Evolutionary conservation across 2,797 vertebrate species (phyloP).

Genomic region (Chelonia mydas): DNA sequence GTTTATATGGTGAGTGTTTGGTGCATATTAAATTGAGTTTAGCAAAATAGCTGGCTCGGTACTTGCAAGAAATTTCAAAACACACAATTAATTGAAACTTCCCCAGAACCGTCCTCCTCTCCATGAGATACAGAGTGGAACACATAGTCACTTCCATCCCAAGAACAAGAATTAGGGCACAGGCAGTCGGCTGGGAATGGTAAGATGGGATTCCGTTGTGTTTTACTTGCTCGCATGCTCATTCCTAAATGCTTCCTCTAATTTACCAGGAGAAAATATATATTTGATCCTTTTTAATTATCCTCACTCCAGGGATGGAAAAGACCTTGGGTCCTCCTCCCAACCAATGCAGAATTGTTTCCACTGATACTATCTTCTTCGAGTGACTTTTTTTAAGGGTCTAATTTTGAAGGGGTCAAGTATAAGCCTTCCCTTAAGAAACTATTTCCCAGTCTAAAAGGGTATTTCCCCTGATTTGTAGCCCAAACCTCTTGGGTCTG

Average conservation of each 20-base stretch:
- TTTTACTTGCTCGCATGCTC: conserved; percentile 42
- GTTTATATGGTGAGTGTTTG: conserved; percentile 77
- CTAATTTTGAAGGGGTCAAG: conserved; percentile 30
- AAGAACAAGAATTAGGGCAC: conserved; percentile 28
- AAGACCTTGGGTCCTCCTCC: conserved; percentile 53
- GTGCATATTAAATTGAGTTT: conserved; percentile 76
- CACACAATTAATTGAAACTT: conserved; percentile 72
- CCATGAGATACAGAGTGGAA: neutral
- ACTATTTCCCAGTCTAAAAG: neutral
- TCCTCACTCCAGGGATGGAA: conserved; percentile 57
- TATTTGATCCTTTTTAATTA: conserved; percentile 45
- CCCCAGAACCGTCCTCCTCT: conserved; percentile 3
- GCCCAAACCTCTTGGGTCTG: neutral
- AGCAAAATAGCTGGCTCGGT: conserved; percentile 61
- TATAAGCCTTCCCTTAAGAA: neutral
- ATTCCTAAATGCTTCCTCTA: conserved; percentile 44
- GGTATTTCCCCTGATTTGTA: neutral
- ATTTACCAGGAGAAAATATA: conserved; percentile 57
- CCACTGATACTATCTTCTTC: conserved; percentile 23
- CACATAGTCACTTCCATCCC: neutral
- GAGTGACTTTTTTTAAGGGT: neutral
- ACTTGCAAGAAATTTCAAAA: conserved; percentile 72
- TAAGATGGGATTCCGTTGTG: neutral
- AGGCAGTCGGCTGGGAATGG: conserved; percentile 29
- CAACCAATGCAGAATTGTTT: conserved; percentile 51